Evolutionary conservation across 2,113 vertebrate species (phyloP).

Genomic region (zebrafish (Danio rerio)): GRCz12tu NC_133180.1:74615001-74615500

Average conservation of each 20-base stretch:
- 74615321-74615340: no score
- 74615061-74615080: neutral
- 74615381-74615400: no score
- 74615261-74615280: neutral
- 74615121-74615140: neutral
- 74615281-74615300: neutral
- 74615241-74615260: neutral
- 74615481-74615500: no score
- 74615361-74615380: no score
- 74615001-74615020: no score
- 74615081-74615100: slow-evolving; percentile 2
- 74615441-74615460: neutral
- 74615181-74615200: neutral
- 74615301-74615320: no score
- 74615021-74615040: neutral
- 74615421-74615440: no score
- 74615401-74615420: no score
- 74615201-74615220: neutral
- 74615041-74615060: neutral
- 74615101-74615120: neutral
- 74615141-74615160: neutral
- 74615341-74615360: no score
- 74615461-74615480: no score
- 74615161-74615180: neutral
- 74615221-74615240: neutral